Evolutionary conservation across 1,140 invertebrate species (phyloP), one percentile per base, ranked within the genome.

Genomic region (Elysia chlorotica): DNA sequence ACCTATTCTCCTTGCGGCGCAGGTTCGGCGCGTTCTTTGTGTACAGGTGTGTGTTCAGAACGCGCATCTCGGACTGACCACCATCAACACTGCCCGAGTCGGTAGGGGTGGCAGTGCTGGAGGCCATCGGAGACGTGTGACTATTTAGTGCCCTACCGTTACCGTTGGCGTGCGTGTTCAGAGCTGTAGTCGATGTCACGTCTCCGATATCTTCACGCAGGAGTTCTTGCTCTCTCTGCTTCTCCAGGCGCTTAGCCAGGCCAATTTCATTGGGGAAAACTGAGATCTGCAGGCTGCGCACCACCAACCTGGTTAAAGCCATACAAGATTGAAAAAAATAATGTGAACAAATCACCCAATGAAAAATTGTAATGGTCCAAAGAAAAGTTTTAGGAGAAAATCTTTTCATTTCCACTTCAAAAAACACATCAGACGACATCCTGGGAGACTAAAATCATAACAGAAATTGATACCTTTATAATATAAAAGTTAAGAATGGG

Each of bases 201-300:
- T n/a, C n/a, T n/a, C n/a, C n/a, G n/a, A n/a, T n/a, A n/a, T n/a
- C n/a, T n/a, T n/a, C n/a, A 4, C 54, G 10, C 0, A 23, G 48
- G 0, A 10, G 23, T 23, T 37, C 53, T 25, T 30, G 23, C 2
- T 67, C 48, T 21, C 25, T 36, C 17, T n/a, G 23, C 48, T 76
- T 76, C 41, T 73, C 72, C 5, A 28, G 41, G 19, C 62, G 67
- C n/a, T 38, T 69, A 4, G 72, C 71, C 2, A 61, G 28, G 25
- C 61, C 61, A 37, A 76, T 62, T 41, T 76, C 75, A 35, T 73
- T 71, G 6, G 75, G 75, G 37, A 69, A 76, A 19, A 76, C 2
- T 23, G 75, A 66, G 33, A 74, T 61, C 28, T 76, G 75, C 3
- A 76, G 23, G 23, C 57, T 71, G 56, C 71, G 59, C 5, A 74